Conservation (phyloP, 2,797 vertebrate species). For the Sebastes oblongus region DNA sequence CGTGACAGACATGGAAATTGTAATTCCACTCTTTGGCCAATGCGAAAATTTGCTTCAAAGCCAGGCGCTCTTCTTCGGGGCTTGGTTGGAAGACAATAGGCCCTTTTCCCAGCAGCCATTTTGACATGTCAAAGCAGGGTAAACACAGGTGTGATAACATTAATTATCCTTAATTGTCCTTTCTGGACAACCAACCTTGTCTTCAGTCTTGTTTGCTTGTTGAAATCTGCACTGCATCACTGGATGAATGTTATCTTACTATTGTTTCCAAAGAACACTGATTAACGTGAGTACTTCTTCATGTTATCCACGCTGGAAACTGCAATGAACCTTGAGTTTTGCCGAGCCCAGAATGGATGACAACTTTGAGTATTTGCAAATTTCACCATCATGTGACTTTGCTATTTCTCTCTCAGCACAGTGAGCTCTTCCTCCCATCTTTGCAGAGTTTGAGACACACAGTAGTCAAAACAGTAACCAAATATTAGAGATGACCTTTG, state of each 20-base stretch:
- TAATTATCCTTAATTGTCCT: too few species aligned
- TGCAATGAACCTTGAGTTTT: background rate
- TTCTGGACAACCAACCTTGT: background rate
- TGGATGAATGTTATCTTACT: background rate
- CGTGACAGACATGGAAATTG: too few species aligned
- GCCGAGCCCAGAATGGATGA: background rate
- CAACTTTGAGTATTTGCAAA: constrained; percentile 27
- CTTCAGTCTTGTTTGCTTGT: background rate
- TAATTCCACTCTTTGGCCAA: too few species aligned
- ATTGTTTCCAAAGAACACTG: background rate
- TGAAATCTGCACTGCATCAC: background rate
- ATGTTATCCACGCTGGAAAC: background rate
- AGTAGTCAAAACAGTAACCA: constrained; percentile 4
- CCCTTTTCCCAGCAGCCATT: too few species aligned
- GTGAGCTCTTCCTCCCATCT: background rate
- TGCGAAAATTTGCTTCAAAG: too few species aligned
- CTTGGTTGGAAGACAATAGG: too few species aligned
- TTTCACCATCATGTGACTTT: constrained; percentile 17
- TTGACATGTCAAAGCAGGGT: too few species aligned
- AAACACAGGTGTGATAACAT: too few species aligned
- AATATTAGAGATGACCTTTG: constrained; percentile 28
- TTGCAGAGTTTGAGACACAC: background rate
- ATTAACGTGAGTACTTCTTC: background rate
- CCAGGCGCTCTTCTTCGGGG: too few species aligned
- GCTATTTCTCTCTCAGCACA: constrained; percentile 31